Percentiles rank a stretch among this genome's conserved stretches.
Conservation (phyloP, 2,888 invertebrate species). For the Aphidoletes aphidimyza region DNA sequence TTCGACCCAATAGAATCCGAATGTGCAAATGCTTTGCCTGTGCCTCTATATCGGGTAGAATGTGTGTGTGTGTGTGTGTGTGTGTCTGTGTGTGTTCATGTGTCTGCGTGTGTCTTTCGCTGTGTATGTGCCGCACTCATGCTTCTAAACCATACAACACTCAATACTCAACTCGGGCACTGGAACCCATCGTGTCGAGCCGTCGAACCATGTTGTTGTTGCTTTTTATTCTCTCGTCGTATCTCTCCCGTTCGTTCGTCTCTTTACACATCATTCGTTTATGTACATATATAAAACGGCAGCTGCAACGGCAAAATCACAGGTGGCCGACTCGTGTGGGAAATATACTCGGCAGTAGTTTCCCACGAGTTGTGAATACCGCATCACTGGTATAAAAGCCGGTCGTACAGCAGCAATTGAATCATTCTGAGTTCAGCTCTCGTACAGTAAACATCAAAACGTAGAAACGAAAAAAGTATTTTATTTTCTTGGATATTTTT, state of each 20-base stretch:
- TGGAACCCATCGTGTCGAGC: too few species aligned
- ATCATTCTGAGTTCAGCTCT: slow-evolving; percentile 64
- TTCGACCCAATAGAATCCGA: too few species aligned
- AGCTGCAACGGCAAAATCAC: slow-evolving; percentile 57
- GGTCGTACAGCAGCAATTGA: slow-evolving; percentile 60
- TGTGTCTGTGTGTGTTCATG: too few species aligned
- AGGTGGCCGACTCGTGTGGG: slow-evolving; percentile 63
- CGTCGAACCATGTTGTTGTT: too few species aligned
- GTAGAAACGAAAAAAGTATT: slow-evolving; percentile 13
- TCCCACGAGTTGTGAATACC: slow-evolving; percentile 65
- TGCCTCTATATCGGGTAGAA: too few species aligned
- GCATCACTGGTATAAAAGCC: slow-evolving; percentile 63
- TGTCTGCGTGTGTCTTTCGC: too few species aligned
- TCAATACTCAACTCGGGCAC: too few species aligned
- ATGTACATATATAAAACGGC: slow-evolving; percentile 55
- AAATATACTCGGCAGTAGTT: slow-evolving; percentile 67
- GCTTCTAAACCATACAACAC: too few species aligned
- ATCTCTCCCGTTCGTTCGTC: neutral
- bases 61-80: too few species aligned
- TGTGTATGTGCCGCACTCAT: too few species aligned
- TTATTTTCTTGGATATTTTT: neutral
- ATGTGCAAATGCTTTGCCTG: too few species aligned
- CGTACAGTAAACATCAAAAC: slow-evolving; percentile 59
- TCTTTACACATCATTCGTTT: slow-evolving; percentile 5
- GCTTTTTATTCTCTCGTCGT: neutral